phyloP scores from a whole-genome alignment of 2,113 vertebrate genomes.

The Aspidoscelis tigris region DNA sequence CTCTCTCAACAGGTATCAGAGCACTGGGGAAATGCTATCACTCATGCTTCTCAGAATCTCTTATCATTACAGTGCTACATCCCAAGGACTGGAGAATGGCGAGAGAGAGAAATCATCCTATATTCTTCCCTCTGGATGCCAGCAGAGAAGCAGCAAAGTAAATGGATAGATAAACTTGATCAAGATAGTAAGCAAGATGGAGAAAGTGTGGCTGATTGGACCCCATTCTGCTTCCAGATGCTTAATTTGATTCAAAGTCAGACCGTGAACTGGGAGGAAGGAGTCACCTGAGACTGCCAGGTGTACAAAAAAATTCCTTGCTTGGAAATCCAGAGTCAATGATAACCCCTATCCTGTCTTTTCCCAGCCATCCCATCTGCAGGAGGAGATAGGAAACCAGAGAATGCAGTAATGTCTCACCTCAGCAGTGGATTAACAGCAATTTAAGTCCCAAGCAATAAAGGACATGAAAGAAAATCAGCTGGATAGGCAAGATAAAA shows the following conservation, averaged over 20 bases:
- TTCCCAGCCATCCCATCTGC: conserved; percentile 1
- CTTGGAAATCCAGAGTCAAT: too few species aligned
- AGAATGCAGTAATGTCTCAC: neutral
- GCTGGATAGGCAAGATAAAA: conserved; percentile 33
- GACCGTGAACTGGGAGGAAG: too few species aligned
- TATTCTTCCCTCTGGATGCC: neutral
- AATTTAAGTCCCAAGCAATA: conserved; percentile 5
- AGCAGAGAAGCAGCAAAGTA: neutral
- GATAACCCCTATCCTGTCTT: neutral
- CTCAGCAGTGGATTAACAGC: conserved; percentile 24
- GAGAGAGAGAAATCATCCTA: neutral
- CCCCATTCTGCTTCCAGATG: neutral
- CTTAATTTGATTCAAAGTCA: too few species aligned
- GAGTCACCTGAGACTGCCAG: too few species aligned
- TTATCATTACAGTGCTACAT: too few species aligned
- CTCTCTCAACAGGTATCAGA: too few species aligned
- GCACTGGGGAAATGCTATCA: too few species aligned
- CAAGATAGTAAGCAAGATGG: neutral
- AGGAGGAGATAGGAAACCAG: neutral
- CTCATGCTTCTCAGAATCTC: too few species aligned
- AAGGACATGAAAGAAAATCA: conserved; percentile 19
- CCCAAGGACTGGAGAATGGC: neutral
- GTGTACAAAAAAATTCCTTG: too few species aligned
- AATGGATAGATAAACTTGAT: neutral
- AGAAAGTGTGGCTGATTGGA: neutral